Evolutionary conservation across 2,888 invertebrate species (phyloP).

Genomic region (Acanthosepion pharaonis): DNA sequence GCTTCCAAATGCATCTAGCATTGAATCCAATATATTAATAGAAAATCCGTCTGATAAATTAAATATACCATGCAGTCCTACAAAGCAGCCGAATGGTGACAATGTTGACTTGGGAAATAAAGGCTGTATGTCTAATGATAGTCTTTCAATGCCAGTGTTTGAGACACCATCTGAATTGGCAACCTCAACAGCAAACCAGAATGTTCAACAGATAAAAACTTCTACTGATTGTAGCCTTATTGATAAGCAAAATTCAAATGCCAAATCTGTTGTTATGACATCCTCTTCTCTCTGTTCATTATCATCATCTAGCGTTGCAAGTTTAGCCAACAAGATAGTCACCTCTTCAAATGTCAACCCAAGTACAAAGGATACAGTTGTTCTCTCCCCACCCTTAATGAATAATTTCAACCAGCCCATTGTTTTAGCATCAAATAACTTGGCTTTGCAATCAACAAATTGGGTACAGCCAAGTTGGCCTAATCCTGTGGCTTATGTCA

Average conservation of each 20-base stretch:
- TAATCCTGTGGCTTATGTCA: neutral
- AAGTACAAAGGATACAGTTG: neutral
- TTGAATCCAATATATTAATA: neutral
- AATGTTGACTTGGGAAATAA: too few species aligned
- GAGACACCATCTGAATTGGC: neutral
- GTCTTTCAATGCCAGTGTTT: neutral
- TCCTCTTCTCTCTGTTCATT: neutral
- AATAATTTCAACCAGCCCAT: neutral
- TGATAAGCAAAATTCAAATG: neutral
- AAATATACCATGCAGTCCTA: too few species aligned
- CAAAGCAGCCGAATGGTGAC: too few species aligned
- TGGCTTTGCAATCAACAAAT: neutral
- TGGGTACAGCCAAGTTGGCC: constrained; percentile 3
- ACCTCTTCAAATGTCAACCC: neutral
- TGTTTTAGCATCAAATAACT: neutral
- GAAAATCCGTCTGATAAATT: too few species aligned
- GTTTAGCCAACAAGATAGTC: neutral
- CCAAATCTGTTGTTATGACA: neutral
- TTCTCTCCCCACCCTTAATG: neutral
- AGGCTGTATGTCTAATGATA: neutral
- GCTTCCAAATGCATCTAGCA: neutral
- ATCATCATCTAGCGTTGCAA: neutral
- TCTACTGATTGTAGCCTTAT: neutral
- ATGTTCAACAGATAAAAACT: neutral
- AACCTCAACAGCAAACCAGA: neutral